These are phyloP conservation scores for Aramus guarauna DNA, from an alignment of 2,113 vertebrate species.

Conservation along the genomic window DNA sequence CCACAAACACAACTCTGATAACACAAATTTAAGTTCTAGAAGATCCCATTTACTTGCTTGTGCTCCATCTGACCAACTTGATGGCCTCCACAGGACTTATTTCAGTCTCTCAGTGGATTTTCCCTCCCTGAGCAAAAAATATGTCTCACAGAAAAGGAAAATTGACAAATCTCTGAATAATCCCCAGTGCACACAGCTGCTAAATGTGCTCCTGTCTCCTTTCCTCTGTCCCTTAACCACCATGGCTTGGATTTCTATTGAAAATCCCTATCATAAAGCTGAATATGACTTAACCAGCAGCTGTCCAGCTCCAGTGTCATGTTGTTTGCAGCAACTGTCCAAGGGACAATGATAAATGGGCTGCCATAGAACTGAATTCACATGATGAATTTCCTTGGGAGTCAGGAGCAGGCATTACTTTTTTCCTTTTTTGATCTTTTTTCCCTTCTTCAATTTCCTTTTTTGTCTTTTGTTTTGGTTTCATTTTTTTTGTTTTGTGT, in stretches of 20 bases:
- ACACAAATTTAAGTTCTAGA: background rate
- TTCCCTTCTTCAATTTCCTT: accelerated
- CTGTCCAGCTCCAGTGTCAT: background rate
- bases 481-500: accelerated
- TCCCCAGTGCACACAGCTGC: background rate
- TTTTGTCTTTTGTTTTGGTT: too few relatives aligned
- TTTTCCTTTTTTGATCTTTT: background rate
- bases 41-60: background rate
- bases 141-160: background rate
- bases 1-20: background rate
- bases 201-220: background rate
- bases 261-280: background rate
- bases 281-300: background rate
- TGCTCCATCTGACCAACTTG: background rate
- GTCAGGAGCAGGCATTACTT: background rate
- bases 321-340: background rate
- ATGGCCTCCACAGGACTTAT: background rate
- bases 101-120: background rate
- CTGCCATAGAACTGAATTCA: background rate
- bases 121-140: background rate
- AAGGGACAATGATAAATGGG: background rate
- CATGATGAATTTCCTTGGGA: background rate
- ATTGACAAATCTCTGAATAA: background rate
- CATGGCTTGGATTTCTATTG: background rate
- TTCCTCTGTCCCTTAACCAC: background rate